These are phyloP conservation scores for Scaptodrosophila lebanonensis DNA, from an alignment of 1,140 invertebrate species.

Conservation along the genomic window DNA sequence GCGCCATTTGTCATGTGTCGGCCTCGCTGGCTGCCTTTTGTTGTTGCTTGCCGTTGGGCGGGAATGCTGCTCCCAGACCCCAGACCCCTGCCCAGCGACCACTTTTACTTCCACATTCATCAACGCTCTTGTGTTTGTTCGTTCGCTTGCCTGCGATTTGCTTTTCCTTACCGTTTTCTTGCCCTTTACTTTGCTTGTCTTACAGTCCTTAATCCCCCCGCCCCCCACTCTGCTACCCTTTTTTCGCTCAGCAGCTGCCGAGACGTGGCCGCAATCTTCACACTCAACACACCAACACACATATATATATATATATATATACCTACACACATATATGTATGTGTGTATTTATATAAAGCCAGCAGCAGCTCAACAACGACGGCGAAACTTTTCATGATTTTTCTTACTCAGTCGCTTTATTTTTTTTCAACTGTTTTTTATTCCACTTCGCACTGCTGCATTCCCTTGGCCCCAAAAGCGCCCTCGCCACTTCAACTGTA, in stretches of 20 bases:
- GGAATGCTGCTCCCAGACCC: conserved; percentile 29
- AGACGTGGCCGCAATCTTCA: background rate
- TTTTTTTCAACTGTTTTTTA: conserved; percentile 24
- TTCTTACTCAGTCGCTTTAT: conserved; percentile 28
- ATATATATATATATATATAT: too few species aligned
- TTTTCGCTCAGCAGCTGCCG: conserved; percentile 7
- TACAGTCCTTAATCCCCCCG: background rate
- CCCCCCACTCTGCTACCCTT: conserved; percentile 13
- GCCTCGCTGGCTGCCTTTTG: conserved; percentile 43
- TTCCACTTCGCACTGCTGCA: conserved; percentile 19
- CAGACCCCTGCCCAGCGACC: conserved; percentile 21
- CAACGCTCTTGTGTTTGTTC: conserved; percentile 4
- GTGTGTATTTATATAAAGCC: background rate
- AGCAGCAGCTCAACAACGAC: conserved; percentile 25
- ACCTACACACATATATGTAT: too few species aligned
- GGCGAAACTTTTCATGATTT: conserved; percentile 32
- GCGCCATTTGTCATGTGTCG: conserved; percentile 72
- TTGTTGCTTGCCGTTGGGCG: conserved; percentile 21
- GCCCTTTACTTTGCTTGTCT: too few species aligned
- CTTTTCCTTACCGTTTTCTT: conserved; percentile 31
- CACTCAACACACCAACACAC: too few species aligned
- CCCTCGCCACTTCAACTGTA: conserved; percentile 9
- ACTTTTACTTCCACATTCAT: too few species aligned
- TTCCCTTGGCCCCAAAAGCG: conserved; percentile 37
- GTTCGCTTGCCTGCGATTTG: conserved; percentile 33